Percentiles rank a stretch among this genome's conserved stretches.
Conservation (phyloP, 2,888 invertebrate genomes). For the Caenorhabditis panamensis region DNA sequence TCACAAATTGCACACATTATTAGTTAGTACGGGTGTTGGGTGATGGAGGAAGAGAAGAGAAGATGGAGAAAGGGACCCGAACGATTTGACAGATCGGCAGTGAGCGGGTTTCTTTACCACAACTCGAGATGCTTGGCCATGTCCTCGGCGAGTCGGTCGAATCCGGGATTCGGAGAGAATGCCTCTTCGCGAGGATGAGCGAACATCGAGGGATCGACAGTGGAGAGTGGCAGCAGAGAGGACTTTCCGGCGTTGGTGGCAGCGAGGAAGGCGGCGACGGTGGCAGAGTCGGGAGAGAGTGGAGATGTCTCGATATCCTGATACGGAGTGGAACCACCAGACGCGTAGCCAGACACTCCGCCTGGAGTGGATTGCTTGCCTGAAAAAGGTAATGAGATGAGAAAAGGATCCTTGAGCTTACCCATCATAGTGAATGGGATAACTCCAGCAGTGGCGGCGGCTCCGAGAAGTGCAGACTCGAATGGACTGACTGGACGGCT, state of each 20-base stretch:
- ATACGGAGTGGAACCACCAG: slow-evolving; percentile 51
- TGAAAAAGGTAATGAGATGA: background rate
- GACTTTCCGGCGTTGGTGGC: slow-evolving; percentile 18
- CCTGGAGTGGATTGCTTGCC: slow-evolving; percentile 48
- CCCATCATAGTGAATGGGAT: slow-evolving; percentile 39
- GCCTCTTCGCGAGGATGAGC: slow-evolving; percentile 44
- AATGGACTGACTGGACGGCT: slow-evolving; percentile 55
- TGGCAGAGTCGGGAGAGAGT: slow-evolving; percentile 2
- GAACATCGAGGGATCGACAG: slow-evolving; percentile 15
- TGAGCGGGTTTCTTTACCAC: slow-evolving; percentile 40
- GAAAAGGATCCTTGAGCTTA: background rate
- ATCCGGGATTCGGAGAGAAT: slow-evolving; percentile 48
- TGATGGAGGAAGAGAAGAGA: background rate
- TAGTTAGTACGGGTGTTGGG: slow-evolving; percentile 42
- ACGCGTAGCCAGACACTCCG: slow-evolving; percentile 38
- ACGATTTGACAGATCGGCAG: slow-evolving; percentile 37
- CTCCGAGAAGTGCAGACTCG: slow-evolving; percentile 54
- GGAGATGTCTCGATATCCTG: slow-evolving; percentile 36
- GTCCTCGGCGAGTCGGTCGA: slow-evolving; percentile 69
- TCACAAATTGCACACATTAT: slow-evolving; percentile 52
- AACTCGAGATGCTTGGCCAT: slow-evolving; percentile 70
- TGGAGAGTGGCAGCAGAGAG: slow-evolving; percentile 19
- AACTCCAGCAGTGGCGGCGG: slow-evolving; percentile 32
- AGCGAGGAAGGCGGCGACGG: slow-evolving; percentile 27
- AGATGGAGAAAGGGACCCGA: background rate